These are phyloP conservation scores for Drosophila affinis DNA, from an alignment of 2,888 invertebrate genomes.

Conservation along the genomic window DNA sequence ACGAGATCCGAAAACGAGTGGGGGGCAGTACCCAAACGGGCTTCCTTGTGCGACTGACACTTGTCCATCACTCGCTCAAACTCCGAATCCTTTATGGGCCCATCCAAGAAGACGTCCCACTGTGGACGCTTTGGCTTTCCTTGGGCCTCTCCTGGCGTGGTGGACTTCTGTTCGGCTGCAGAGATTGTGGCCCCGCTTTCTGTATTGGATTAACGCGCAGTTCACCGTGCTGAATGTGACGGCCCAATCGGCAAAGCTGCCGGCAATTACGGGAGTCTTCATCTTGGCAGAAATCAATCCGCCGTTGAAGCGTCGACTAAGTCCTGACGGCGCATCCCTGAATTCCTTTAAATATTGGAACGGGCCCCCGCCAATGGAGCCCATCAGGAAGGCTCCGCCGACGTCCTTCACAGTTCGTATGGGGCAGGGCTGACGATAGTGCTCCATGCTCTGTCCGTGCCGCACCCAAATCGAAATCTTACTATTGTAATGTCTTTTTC, in stretches of 20 bases:
- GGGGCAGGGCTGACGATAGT: conserved; percentile 69
- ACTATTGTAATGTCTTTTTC: neutral
- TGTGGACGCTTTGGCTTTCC: conserved; percentile 32
- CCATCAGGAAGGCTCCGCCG: conserved; percentile 72
- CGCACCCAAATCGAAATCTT: too few species aligned
- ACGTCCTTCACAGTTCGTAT: conserved; percentile 70
- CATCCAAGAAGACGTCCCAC: conserved; percentile 50
- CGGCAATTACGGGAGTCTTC: conserved; percentile 62
- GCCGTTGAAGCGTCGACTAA: conserved; percentile 61
- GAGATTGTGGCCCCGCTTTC: too few species aligned
- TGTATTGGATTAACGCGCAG: conserved; percentile 60
- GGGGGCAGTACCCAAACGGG: neutral
- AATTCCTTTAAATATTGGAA: conserved; percentile 65
- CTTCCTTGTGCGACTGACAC: conserved; percentile 41
- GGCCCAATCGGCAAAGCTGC: conserved; percentile 69
- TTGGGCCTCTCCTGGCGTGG: conserved; percentile 30
- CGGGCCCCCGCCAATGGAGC: conserved; percentile 61
- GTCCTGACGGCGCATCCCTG: conserved; percentile 60
- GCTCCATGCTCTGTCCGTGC: conserved; percentile 55
- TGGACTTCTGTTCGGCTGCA: conserved; percentile 23
- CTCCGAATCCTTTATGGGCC: conserved; percentile 17
- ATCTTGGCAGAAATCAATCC: conserved; percentile 64
- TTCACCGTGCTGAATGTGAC: conserved; percentile 69
- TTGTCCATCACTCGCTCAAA: conserved; percentile 55
- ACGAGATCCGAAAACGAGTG: conserved; percentile 56